Conservation (phyloP, 2,113 vertebrate species). For the Engystomops pustulosus region DNA sequence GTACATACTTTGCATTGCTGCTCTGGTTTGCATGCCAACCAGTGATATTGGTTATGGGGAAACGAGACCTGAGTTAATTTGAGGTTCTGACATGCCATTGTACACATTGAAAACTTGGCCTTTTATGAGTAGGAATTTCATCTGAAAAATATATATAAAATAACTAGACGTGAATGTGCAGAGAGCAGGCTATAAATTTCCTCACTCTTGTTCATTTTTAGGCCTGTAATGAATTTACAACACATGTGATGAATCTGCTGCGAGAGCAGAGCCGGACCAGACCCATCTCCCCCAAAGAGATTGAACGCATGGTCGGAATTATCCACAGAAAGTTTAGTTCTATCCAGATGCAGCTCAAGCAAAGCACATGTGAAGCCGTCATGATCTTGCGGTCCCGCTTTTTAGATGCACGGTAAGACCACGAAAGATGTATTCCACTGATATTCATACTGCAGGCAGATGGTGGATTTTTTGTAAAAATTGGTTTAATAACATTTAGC, state of each 20-base stretch:
- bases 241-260: conserved; percentile 98
- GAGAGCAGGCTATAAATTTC: conserved; percentile 10
- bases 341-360: conserved; percentile 99
- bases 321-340: conserved; percentile 99
- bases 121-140: background rate
- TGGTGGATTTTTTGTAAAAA: too few relatives aligned
- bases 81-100: background rate
- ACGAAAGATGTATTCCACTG: background rate
- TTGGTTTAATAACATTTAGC: too few relatives aligned
- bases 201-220: conserved; percentile 63
- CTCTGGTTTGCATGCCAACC: too few relatives aligned
- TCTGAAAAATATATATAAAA: background rate
- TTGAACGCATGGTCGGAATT: conserved; percentile 97
- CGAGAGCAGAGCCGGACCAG: conserved; percentile 94
- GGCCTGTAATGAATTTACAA: conserved; percentile 98
- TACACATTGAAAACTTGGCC: background rate
- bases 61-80: background rate
- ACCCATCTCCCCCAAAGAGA: conserved; percentile 97
- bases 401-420: conserved; percentile 89
- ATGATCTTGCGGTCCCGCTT: conserved; percentile 99
- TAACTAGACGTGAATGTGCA: background rate
- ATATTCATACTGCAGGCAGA: too few relatives aligned
- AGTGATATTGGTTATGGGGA: too few relatives aligned
- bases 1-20: too few relatives aligned
- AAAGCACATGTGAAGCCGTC: conserved; percentile 97